Conservation (phyloP, 35 echinoderm and acorn worm species). For the Ophiothrix spiculata region DNA sequence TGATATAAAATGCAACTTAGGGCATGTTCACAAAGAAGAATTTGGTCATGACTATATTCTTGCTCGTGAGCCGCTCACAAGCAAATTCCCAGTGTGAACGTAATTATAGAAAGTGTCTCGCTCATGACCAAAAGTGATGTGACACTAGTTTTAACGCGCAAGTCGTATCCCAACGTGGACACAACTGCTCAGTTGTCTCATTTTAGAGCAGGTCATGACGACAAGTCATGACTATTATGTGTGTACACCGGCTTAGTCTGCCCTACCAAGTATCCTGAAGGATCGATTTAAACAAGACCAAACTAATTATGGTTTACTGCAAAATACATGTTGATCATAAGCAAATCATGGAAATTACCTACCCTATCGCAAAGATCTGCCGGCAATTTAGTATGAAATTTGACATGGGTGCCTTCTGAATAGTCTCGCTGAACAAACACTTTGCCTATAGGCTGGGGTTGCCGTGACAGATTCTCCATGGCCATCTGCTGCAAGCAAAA, state of each 20-base stretch:
- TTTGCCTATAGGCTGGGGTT: constrained; percentile 76
- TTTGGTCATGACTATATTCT: no score
- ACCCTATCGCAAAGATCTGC: constrained; percentile 75
- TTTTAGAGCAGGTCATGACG: not conserved
- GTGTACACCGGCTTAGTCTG: not conserved
- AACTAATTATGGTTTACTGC: not conserved
- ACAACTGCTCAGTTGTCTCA: no score
- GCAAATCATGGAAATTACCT: not conserved
- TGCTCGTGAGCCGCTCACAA: no score
- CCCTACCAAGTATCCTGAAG: not conserved
- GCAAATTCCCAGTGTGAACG: no score
- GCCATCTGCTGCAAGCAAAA: constrained; percentile 27
- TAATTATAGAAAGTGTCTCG: no score
- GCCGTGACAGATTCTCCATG: constrained; percentile 70
- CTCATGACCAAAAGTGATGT: no score
- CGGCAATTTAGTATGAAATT: constrained; percentile 85
- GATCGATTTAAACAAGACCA: not conserved
- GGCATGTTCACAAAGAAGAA: no score
- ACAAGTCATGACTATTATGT: no score
- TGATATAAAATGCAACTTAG: no score
- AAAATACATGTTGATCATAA: not conserved
- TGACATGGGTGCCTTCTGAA: constrained; percentile 81
- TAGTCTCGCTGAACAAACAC: constrained; percentile 93
- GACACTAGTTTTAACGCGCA: no score
- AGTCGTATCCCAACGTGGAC: no score